Evolutionary conservation across 2,797 vertebrate genomes (phyloP), one percentile per base, ranked within the genome.

Genomic region (Lepus oiostolus): DNA sequence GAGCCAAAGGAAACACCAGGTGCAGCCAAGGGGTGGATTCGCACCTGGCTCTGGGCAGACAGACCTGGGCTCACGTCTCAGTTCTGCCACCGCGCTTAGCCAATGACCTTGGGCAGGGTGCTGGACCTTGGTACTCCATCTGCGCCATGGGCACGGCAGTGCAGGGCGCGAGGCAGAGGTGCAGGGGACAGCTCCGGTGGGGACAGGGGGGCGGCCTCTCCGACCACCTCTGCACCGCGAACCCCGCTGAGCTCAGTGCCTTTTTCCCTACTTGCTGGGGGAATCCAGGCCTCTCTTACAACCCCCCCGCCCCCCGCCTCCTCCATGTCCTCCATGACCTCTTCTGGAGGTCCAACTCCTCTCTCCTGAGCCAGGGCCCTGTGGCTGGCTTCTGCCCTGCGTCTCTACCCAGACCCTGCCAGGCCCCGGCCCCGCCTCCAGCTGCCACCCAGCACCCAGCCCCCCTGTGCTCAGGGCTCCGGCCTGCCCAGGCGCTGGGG

Each of bases 161-260:
- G 42, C 42, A 9, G 42, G 42, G 42, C 42, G 42, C 42, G 8
- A 47, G 42, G 42, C 8, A 1, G 42, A 47, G 42, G 6, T 24
- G 21, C 52, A 24, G 30, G 12, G 54, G 12, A 32, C 1, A 14
- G 62, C 47, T 26, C 38, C 24, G 5, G 26, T 2, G 21, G 30
- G 22, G 26, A 5, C 10, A 2, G 19, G 0, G 2, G 9, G 38
- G 50, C 0, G 13, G 17, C 35, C 7, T 70, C n/a, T 26, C 63
- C 54, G 72, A 47, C 0, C 2, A 65, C 14, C 47, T 1, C 24
- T 38, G 1, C 9, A 0, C 3, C 4, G 5, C 7, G 50, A 21
- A n/a, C 62, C 54, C 17, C 24, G 65, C 24, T 9, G 2, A 5
- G 13, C 12, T 54, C 24, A 38, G 28, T 1, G 7, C 26, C 54